A percentile compares a stretch with the other conserved stretches of the same genome.
Conservation (phyloP, 2,888 invertebrate species). For the Nymphalis c-album region DNA sequence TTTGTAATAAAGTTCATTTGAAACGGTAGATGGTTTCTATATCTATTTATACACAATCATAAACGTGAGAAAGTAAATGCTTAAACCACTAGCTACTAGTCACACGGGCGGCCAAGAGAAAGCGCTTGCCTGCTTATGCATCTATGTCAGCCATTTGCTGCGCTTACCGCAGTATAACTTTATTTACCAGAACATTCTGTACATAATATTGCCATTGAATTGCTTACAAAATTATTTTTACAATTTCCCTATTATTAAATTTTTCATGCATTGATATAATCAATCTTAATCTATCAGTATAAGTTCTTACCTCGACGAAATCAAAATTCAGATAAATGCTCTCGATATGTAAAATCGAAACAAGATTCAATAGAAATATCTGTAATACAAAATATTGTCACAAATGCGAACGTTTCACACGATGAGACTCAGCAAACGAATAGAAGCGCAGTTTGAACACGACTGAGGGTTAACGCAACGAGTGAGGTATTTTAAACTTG, state of each 20-base stretch:
- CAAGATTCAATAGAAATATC: slow-evolving; percentile 39
- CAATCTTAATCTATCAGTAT: slow-evolving; percentile 9
- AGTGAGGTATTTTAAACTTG: slow-evolving; percentile 74
- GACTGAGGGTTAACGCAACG: slow-evolving; percentile 68
- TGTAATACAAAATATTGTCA: slow-evolving; percentile 61
- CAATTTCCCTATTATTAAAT: slow-evolving; percentile 6
- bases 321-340: slow-evolving; percentile 48
- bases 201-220: not conserved
- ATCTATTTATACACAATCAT: slow-evolving; percentile 14
- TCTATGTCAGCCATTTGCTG: slow-evolving; percentile 72
- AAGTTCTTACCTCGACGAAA: slow-evolving; percentile 59
- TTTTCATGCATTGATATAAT: slow-evolving; percentile 5
- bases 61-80: slow-evolving; percentile 52
- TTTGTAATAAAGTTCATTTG: too few relatives aligned
- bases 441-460: slow-evolving; percentile 64
- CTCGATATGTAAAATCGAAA: slow-evolving; percentile 49
- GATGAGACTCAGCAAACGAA: slow-evolving; percentile 50
- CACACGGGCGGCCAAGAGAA: slow-evolving; percentile 58
- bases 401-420: slow-evolving; percentile 55
- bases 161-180: slow-evolving; percentile 30
- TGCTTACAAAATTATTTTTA: not conserved
- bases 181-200: slow-evolving; percentile 44
- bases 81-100: slow-evolving; percentile 35
- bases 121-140: slow-evolving; percentile 55
- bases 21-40: not conserved